phyloP scores from a whole-genome alignment of 2,113 vertebrate species.

The Urocolius indicus region DNA sequence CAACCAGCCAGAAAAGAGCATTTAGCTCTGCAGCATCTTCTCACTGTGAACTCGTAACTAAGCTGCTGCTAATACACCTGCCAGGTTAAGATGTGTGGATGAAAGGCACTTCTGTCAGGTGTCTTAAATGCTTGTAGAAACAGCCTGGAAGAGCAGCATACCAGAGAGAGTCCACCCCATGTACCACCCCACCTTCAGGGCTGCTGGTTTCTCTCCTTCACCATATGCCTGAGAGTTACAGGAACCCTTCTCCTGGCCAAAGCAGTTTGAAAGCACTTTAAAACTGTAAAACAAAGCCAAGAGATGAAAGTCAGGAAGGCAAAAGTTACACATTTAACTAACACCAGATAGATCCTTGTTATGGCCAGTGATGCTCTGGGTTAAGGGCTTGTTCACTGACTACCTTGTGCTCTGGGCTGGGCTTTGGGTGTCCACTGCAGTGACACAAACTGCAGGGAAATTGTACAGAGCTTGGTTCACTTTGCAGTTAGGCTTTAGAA shows the following conservation, averaged over 20 bases:
- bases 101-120: neutral
- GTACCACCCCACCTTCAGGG: neutral
- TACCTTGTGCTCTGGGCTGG: neutral
- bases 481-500: neutral
- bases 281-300: neutral
- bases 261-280: neutral
- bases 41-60: neutral
- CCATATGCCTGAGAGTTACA: neutral
- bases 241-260: neutral
- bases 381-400: neutral
- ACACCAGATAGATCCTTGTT: neutral
- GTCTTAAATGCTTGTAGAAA: neutral
- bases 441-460: neutral
- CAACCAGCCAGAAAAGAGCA: neutral
- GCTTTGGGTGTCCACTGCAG: neutral
- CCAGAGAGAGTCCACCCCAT: neutral
- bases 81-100: no score
- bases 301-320: neutral
- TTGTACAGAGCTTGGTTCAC: neutral
- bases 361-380: neutral
- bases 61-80: no score
- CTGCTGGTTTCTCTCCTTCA: neutral
- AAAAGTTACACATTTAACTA: neutral
- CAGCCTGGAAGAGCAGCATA: neutral
- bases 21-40: neutral